These are phyloP conservation scores for Leucophenga maculata DNA, from an alignment of 2,888 invertebrate species.

Conservation along the genomic window DNA sequence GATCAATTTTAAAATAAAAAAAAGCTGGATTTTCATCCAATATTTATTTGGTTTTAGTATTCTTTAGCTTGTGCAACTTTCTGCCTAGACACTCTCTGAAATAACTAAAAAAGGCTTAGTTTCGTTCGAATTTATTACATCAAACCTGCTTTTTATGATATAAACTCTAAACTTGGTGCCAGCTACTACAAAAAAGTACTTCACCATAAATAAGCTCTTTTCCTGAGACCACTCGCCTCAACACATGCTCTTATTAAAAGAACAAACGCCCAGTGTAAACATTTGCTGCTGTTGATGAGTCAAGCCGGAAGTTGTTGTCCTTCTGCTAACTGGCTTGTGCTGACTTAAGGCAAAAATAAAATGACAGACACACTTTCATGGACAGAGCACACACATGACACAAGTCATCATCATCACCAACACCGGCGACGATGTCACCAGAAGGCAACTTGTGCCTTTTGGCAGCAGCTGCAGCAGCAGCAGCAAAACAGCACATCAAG, in stretches of 20 bases:
- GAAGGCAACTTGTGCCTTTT: not conserved
- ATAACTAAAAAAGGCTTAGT: too few relatives aligned
- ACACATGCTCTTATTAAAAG: constrained; percentile 1
- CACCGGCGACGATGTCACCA: not conserved
- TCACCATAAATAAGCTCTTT: not conserved
- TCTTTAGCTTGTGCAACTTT: too few relatives aligned
- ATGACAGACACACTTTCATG: not conserved
- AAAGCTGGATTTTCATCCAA: too few relatives aligned
- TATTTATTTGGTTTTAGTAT: too few relatives aligned
- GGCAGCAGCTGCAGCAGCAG: constrained; percentile 1
- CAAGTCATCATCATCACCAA: constrained; percentile 14
- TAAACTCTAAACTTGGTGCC: too few relatives aligned
- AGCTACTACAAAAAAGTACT: not conserved
- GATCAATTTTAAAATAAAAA: too few relatives aligned
- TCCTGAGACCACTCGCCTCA: not conserved
- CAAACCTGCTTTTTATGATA: too few relatives aligned
- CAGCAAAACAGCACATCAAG: not conserved
- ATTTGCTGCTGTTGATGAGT: constrained; percentile 18
- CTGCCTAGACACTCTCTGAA: too few relatives aligned
- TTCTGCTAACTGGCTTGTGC: not conserved
- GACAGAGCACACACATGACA: constrained; percentile 10
- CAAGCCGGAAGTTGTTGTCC: constrained; percentile 13
- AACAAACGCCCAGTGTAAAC: constrained; percentile 8
- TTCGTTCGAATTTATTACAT: too few relatives aligned
- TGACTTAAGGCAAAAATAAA: not conserved